Percentiles rank a stretch among this genome's conserved stretches.
Conservation (phyloP, 1,140 invertebrate genomes). For the Rhyzopertha dominica region DNA sequence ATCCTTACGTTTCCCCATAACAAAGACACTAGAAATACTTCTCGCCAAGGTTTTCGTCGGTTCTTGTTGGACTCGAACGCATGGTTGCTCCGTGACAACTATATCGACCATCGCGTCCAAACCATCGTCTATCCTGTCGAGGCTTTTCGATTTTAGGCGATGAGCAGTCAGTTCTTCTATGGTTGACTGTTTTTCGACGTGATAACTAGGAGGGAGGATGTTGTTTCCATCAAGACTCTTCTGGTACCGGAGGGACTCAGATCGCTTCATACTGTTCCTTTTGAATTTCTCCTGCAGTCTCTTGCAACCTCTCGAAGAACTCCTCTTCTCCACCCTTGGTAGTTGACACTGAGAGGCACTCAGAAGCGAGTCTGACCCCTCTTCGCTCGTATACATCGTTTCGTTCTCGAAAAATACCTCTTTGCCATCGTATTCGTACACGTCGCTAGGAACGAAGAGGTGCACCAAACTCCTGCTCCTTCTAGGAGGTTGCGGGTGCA, state of each 20-base stretch:
- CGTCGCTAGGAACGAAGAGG: slow-evolving; percentile 45
- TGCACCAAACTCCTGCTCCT: slow-evolving; percentile 48
- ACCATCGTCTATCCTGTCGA: slow-evolving; percentile 72
- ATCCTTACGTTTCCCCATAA: slow-evolving; percentile 21
- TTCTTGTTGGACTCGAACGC: slow-evolving; percentile 46
- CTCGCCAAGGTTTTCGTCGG: slow-evolving; percentile 31
- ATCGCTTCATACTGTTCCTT: slow-evolving; percentile 21
- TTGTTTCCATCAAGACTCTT: not conserved
- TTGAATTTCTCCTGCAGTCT: slow-evolving; percentile 15
- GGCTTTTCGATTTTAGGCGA: slow-evolving; percentile 65
- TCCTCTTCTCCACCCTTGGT: slow-evolving; percentile 42
- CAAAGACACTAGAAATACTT: slow-evolving; percentile 31
- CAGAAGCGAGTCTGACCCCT: slow-evolving; percentile 64
- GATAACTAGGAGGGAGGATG: not conserved
- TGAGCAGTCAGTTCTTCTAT: slow-evolving; percentile 23
- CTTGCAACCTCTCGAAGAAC: not conserved
- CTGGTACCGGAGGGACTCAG: slow-evolving; percentile 25
- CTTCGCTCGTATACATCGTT: slow-evolving; percentile 57
- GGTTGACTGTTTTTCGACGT: slow-evolving; percentile 39
- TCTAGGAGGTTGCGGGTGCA: slow-evolving; percentile 58
- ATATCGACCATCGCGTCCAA: slow-evolving; percentile 68
- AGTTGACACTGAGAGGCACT: slow-evolving; percentile 58
- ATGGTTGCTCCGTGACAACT: slow-evolving; percentile 52
- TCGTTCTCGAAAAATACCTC: slow-evolving; percentile 60
- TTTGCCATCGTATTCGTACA: slow-evolving; percentile 49